Evolutionary conservation across 2,113 vertebrate species (phyloP), one percentile per base, ranked within the genome.

Genomic region (Anguilla japonica): DNA sequence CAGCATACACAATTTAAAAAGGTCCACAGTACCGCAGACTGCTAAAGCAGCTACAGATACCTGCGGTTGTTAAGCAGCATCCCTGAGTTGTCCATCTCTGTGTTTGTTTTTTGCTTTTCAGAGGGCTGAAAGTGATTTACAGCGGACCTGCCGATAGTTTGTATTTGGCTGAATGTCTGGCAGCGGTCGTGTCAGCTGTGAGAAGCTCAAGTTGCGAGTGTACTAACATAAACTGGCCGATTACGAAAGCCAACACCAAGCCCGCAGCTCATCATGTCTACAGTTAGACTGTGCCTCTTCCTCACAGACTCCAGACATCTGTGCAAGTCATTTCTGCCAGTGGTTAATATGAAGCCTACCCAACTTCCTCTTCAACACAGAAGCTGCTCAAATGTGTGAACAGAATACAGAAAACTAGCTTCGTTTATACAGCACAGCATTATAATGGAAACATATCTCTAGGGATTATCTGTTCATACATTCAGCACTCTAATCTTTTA

Each of bases 141-240:
- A 83, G 20, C 53, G 29, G 88, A 89, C 41, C 34, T 40, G 79
- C 81, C 7, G 16, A 26, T 84, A 85, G 84, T 90, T 85, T 50
- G 88, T 43, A 83, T 89, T 87, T 41, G 71, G 71, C 39, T 22
- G 39, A 85, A 75, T 79, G 85, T 81, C 87, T 83, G 71, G 39
- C 87, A 88, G 82, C 75, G 79, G 63, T 41, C 39, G 89, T 79
- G 85, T 89, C 91, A 93, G 91, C 88, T 90, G 89, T 84, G 85
- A 89, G 85, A 9, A 83, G 89, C 88, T 92, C 89, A 39, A 88
- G 90, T 93, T 94, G 87, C 90, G 83, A 85, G 83, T 87, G 89
- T 84, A 85, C 84, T 87, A 26, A 56, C 88, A 90, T 87, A 89
- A 79, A 91, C 91, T 34, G 89, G 84, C 80, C 79, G 50, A 87